phyloP scores from a whole-genome alignment of 2,888 invertebrate genomes.

The Lydus trimaculatus region DNA sequence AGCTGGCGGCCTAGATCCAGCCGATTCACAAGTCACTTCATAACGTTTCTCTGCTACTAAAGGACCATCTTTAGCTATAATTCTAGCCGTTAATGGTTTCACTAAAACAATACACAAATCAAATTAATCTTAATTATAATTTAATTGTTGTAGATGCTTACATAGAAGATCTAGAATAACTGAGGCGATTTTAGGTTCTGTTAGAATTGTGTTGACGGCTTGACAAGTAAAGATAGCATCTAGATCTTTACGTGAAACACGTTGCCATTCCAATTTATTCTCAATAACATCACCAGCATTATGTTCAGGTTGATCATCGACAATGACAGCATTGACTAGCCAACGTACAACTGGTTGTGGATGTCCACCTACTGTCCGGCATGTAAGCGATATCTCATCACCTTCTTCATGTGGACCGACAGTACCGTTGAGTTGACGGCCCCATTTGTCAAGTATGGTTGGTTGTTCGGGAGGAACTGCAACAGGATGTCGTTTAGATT shows the following conservation, averaged over 20 bases:
- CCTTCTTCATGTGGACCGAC: slow-evolving; percentile 88
- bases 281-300: slow-evolving; percentile 87
- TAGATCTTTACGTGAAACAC: slow-evolving; percentile 79
- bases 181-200: slow-evolving; percentile 79
- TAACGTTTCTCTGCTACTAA: slow-evolving; percentile 84
- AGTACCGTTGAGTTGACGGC: slow-evolving; percentile 80
- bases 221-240: slow-evolving; percentile 89
- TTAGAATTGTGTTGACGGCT: slow-evolving; percentile 84
- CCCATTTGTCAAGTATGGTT: slow-evolving; percentile 84
- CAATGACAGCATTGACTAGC: slow-evolving; percentile 81
- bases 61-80: slow-evolving; percentile 60
- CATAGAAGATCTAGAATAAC: slow-evolving; percentile 80
- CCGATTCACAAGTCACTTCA: slow-evolving; percentile 83
- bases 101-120: slow-evolving; percentile 63
- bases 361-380: slow-evolving; percentile 86
- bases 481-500: slow-evolving; percentile 45
- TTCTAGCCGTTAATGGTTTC: slow-evolving; percentile 81
- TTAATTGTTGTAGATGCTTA: slow-evolving; percentile 63
- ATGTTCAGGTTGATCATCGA: slow-evolving; percentile 84
- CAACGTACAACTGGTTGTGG: slow-evolving; percentile 85
- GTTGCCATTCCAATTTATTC: slow-evolving; percentile 78
- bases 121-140: slow-evolving; percentile 11
- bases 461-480: slow-evolving; percentile 89
- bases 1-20: slow-evolving; percentile 86
- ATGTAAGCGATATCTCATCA: slow-evolving; percentile 83